Base-by-base conservation (phyloP, 2,797 vertebrate genomes). In the Periparus ater region DNA sequence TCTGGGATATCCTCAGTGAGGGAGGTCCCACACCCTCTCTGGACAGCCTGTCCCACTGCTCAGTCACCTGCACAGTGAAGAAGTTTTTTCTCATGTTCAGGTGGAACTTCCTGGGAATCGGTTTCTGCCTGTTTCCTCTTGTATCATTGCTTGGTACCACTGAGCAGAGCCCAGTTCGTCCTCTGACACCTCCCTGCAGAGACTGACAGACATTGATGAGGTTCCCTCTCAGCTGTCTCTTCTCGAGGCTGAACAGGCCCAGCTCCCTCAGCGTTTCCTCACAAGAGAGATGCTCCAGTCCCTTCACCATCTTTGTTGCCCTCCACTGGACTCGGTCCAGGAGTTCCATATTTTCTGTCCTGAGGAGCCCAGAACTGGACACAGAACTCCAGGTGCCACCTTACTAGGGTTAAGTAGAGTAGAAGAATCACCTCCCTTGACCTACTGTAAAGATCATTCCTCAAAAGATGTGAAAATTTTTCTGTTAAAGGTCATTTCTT, bases 21-120 rank as follows among this genome's bases (percentile, higher is more conserved):
- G 29, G 23, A 32, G 12, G 10, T 23, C 18, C 14, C 50, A 44
- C 20, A n/a, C 5, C 9, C 36, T 15, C 36, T 62, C 71, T 62
- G 55, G 38, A 32, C 55, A 55, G 9, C 10, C 50, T 50, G 22
- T 25, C 21, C 65, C 50, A 30, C 25, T 26, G 72, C 50, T 63
- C 0, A 0, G 23, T 38, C 25, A 57, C 38, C 32, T 45, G n/a
- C 57, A 51, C n/a, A 45, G 1, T 44, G 4, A 44, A 34, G 38
- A 60, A 76, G 17, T 45, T 76, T 1, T 44, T 89, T 1, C 23
- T n/a, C 1, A 4, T 29, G 1, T 45, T 89, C 20, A 15, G 22
- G 0, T 29, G 11, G 23, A 76, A 38, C 32, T 57, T 55, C 9
- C 42, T 44, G 29, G 1, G 8, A 0, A n/a, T 70, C 38, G 30